These are phyloP conservation scores for Stramonita haemastoma DNA, from an alignment of 2,888 invertebrate species.

Conservation along the genomic window DNA sequence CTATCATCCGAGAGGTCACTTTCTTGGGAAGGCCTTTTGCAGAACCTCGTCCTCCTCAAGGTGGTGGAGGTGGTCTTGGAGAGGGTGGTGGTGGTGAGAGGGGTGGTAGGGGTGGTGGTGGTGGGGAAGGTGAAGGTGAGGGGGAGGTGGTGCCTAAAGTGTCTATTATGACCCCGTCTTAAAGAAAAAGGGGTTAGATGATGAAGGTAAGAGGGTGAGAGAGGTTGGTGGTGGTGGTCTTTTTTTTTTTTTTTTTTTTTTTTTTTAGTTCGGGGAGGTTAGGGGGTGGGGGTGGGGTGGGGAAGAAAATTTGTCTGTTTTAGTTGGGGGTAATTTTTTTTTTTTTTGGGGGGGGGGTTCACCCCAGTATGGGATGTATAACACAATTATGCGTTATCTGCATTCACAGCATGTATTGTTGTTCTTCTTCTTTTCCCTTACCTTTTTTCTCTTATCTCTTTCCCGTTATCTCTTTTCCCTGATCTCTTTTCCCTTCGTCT, in stretches of 20 bases:
- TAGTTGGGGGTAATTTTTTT: no score
- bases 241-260: neutral
- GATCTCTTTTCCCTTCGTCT: no score
- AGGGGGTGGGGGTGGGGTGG: neutral
- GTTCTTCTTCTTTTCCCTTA: neutral
- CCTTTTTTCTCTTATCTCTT: neutral
- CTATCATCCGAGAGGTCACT: neutral
- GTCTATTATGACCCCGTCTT: slow-evolving; percentile 21
- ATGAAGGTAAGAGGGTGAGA: neutral
- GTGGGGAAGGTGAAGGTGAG: neutral
- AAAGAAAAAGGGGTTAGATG: neutral
- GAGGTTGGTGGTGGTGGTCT: neutral
- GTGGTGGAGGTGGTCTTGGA: neutral
- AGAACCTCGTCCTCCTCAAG: neutral
- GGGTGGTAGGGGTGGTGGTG: neutral
- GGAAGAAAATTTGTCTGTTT: neutral
- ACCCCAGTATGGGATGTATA: neutral
- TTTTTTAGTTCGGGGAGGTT: neutral
- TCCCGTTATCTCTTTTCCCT: no score
- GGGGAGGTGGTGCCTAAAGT: neutral
- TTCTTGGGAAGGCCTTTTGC: neutral
- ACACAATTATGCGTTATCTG: neutral
- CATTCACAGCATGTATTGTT: no score
- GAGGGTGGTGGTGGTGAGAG: neutral
- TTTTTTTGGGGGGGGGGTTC: no score